A percentile compares a stretch with the other conserved stretches of the same genome.
phyloP scores from a whole-genome alignment of 2,113 vertebrate genomes.

The Cyanistes caeruleus region DNA sequence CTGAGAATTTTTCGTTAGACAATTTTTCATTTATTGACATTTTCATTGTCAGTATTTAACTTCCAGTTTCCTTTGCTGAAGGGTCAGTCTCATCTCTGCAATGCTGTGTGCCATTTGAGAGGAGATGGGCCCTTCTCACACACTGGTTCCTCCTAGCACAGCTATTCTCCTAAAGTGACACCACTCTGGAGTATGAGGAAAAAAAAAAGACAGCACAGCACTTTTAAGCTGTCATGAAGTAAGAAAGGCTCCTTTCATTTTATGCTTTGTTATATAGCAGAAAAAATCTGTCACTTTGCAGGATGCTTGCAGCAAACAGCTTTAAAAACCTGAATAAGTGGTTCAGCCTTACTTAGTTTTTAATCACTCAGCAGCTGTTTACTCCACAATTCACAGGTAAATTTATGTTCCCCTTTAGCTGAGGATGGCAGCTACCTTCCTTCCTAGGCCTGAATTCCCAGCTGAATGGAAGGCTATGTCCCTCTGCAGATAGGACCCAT shows the following conservation, averaged over 20 bases:
- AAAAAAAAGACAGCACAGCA: neutral
- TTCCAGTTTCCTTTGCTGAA: neutral
- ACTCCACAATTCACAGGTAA: neutral
- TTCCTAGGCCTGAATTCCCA: neutral
- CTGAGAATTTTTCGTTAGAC: neutral
- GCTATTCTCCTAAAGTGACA: slow-evolving; percentile 6
- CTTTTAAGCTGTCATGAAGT: slow-evolving; percentile 10
- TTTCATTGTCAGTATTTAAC: neutral
- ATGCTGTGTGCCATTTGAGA: accelerated
- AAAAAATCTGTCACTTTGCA: slow-evolving; percentile 60
- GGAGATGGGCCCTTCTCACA: neutral
- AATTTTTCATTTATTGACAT: neutral
- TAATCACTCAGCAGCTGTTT: slow-evolving; percentile 67
- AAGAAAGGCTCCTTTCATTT: slow-evolving; percentile 56
- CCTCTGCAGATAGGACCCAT: accelerated
- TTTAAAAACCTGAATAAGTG: slow-evolving; percentile 57
- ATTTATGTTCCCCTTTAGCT: neutral
- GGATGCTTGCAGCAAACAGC: slow-evolving; percentile 56
- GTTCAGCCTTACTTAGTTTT: slow-evolving; percentile 59
- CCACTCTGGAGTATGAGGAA: neutral
- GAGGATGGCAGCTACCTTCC: neutral
- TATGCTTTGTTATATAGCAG: slow-evolving; percentile 40
- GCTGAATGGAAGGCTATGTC: neutral
- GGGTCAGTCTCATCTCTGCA: neutral
- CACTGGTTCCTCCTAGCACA: neutral